Percentiles rank a stretch among this genome's conserved stretches.
Evolutionary conservation across 2,888 invertebrate genomes (phyloP).

Genomic region (Hypsopygia costalis): DNA sequence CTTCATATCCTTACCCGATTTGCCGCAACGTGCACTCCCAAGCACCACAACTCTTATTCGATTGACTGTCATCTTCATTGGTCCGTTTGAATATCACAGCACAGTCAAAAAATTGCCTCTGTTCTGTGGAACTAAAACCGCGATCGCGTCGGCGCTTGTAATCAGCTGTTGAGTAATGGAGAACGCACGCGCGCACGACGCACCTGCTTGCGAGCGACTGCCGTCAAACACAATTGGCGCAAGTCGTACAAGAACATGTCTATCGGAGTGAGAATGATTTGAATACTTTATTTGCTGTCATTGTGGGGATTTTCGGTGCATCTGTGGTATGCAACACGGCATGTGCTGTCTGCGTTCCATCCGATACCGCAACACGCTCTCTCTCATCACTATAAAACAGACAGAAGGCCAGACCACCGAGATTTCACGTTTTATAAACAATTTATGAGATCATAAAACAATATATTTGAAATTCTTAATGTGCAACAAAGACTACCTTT

Average conservation of each 20-base stretch:
- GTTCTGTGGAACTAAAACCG: slow-evolving; percentile 27
- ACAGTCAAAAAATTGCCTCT: slow-evolving; percentile 28
- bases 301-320: slow-evolving; percentile 16
- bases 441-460: no score
- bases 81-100: slow-evolving; percentile 44
- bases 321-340: slow-evolving; percentile 2
- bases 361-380: neutral
- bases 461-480: no score
- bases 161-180: slow-evolving; percentile 60
- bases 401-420: no score
- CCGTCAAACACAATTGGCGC: slow-evolving; percentile 70
- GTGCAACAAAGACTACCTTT: no score
- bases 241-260: slow-evolving; percentile 55
- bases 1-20: slow-evolving; percentile 83
- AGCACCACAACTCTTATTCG: slow-evolving; percentile 89
- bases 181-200: slow-evolving; percentile 67
- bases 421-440: no score
- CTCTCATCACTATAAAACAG: neutral
- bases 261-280: slow-evolving; percentile 45
- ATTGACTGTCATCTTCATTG: slow-evolving; percentile 87
- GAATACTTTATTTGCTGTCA: slow-evolving; percentile 23
- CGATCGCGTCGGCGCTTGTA: slow-evolving; percentile 46
- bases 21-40: slow-evolving; percentile 87
- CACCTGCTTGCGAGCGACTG: slow-evolving; percentile 75
- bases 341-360: neutral